These are phyloP conservation scores for Nothobranchius kuhntae DNA, from an alignment of 2,113 vertebrate genomes.

Conservation along the genomic window DNA sequence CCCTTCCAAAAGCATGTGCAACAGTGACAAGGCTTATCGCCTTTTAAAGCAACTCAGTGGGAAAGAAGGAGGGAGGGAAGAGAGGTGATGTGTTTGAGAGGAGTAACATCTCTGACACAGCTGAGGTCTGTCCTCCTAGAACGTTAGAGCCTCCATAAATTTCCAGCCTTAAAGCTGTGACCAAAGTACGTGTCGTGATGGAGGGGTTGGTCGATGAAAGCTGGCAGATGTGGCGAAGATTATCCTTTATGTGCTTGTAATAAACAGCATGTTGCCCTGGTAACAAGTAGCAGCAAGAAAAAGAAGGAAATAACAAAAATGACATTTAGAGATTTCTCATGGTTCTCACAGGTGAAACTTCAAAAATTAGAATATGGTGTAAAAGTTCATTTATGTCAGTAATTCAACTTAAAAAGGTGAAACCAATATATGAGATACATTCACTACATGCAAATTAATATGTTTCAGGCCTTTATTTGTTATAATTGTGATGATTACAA, in stretches of 20 bases:
- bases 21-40: constrained; percentile 35
- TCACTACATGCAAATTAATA: too few relatives aligned
- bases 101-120: constrained; percentile 20
- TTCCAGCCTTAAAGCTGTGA: constrained; percentile 31
- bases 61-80: constrained; percentile 21
- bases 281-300: neutral
- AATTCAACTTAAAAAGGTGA: too few relatives aligned
- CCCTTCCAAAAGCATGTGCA: constrained; percentile 47
- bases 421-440: too few relatives aligned
- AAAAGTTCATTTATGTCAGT: too few relatives aligned
- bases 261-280: neutral
- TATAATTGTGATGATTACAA: too few relatives aligned
- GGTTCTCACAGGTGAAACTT: too few relatives aligned
- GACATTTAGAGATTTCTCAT: too few relatives aligned
- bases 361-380: too few relatives aligned
- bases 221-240: neutral
- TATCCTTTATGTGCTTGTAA: neutral
- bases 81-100: constrained; percentile 32
- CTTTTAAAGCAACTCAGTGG: constrained; percentile 12
- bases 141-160: constrained; percentile 45
- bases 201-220: constrained; percentile 13
- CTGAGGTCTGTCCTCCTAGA: constrained; percentile 10
- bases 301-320: neutral
- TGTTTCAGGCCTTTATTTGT: too few relatives aligned
- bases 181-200: neutral